Evolutionary conservation across 1,140 invertebrate genomes (phyloP).

Genomic region (Elysia chlorotica): DNA sequence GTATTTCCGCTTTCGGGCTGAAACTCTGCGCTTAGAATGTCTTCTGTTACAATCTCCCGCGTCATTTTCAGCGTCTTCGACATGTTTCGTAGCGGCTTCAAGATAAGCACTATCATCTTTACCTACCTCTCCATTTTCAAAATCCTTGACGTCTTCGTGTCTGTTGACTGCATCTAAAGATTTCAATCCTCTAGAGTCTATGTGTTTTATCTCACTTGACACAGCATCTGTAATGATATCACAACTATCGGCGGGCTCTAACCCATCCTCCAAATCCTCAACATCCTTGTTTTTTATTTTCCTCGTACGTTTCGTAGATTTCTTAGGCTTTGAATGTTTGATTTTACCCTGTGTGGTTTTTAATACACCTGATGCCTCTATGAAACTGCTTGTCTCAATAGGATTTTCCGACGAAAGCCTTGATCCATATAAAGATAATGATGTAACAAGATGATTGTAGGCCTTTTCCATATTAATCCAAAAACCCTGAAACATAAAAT

Average conservation of each 20-base stretch:
- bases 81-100: not conserved
- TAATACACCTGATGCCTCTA: not conserved
- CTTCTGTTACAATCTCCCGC: too few relatives aligned
- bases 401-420: not conserved
- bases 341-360: not conserved
- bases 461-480: constrained; percentile 27
- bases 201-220: not conserved
- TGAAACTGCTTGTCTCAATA: not conserved
- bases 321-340: not conserved
- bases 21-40: too few relatives aligned
- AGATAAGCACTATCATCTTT: not conserved
- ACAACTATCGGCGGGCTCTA: not conserved
- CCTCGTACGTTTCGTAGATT: constrained; percentile 1
- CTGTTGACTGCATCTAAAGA: too few relatives aligned
- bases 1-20: not conserved
- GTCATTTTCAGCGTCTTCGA: not conserved
- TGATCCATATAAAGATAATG: constrained; percentile 20
- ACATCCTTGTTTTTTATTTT: not conserved
- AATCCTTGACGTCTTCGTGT: constrained; percentile 11
- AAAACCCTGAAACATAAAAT: constrained; percentile 16
- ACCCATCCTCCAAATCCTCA: not conserved
- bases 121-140: not conserved
- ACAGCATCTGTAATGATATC: not conserved
- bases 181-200: too few relatives aligned
- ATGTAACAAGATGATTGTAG: constrained; percentile 23